A percentile compares a stretch with the other conserved stretches of the same genome.
phyloP scores from a whole-genome alignment of 1,140 invertebrate genomes.

The Prorops nasuta region DNA sequence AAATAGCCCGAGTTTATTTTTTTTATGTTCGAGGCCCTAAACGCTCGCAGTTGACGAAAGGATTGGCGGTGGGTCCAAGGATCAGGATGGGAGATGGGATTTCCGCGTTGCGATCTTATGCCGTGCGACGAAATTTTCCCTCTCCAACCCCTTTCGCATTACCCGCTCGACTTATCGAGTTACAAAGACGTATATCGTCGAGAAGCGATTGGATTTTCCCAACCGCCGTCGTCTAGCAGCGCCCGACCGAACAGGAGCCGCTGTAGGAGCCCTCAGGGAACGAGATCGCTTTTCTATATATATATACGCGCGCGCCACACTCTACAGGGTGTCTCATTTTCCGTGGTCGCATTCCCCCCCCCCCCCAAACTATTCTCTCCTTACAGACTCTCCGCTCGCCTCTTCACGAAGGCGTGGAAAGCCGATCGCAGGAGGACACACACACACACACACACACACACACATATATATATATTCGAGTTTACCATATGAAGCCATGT shows the following conservation, averaged over 20 bases:
- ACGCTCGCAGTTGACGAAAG: too few species aligned
- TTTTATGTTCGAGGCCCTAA: too few species aligned
- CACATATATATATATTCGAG: too few species aligned
- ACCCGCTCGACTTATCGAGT: constrained; percentile 35
- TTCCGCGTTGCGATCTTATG: constrained; percentile 1
- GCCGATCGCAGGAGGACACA: too few species aligned
- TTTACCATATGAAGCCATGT: too few species aligned
- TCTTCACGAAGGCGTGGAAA: too few species aligned
- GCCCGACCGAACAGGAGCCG: constrained; percentile 16
- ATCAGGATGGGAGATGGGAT: too few species aligned
- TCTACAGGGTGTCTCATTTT: constrained; percentile 11
- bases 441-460: too few species aligned
- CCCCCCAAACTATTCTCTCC: too few species aligned
- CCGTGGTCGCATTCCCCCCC: constrained; percentile 1
- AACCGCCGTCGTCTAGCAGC: constrained; percentile 25
- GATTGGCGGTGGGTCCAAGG: too few species aligned
- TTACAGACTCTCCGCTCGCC: too few species aligned
- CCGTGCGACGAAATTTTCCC: constrained; percentile 20
- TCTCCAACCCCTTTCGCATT: constrained; percentile 12
- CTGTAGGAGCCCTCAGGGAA: constrained; percentile 23
- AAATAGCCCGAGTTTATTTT: too few species aligned
- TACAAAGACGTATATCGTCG: constrained; percentile 37
- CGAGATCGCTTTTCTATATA: constrained; percentile 24
- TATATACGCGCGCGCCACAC: background rate
- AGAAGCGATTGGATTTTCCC: constrained; percentile 39